Evolutionary conservation across 2,888 invertebrate genomes (phyloP).

Genomic region (Erannis defoliaria): DNA sequence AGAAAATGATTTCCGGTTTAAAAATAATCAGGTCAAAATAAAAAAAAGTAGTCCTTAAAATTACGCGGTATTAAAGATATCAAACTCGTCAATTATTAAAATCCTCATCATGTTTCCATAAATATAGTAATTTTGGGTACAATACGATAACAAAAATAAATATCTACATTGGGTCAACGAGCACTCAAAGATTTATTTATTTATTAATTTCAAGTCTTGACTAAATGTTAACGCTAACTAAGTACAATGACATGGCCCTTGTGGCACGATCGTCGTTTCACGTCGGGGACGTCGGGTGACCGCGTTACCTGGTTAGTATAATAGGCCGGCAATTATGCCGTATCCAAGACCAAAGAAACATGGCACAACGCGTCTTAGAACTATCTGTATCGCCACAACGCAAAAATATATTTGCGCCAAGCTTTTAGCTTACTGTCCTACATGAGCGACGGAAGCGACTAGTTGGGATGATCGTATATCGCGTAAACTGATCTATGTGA

Average conservation of each 20-base stretch:
- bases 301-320: conserved; percentile 37
- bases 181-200: conserved; percentile 64
- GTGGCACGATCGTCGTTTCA: conserved; percentile 37
- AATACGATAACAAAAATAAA: conserved; percentile 86
- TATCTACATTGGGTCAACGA: conserved; percentile 85
- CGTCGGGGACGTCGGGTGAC: conserved; percentile 9
- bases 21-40: conserved; percentile 50
- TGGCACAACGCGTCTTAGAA: background rate
- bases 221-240: conserved; percentile 82
- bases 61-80: conserved; percentile 48
- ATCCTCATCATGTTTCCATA: conserved; percentile 69
- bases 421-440: too few species aligned
- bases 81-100: conserved; percentile 57
- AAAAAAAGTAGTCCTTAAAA: conserved; percentile 41
- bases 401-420: too few species aligned
- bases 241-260: conserved; percentile 76
- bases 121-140: conserved; percentile 81
- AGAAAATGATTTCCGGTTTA: conserved; percentile 59
- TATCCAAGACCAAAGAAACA: conserved; percentile 30
- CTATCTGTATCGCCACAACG: background rate
- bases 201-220: conserved; percentile 78
- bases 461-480: too few species aligned
- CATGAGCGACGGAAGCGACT: too few species aligned
- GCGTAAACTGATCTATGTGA: too few species aligned
- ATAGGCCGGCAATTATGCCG: conserved; percentile 51